Evolutionary conservation across 2,888 invertebrate genomes (phyloP).

Genomic region (Diaphora mendica): DNA sequence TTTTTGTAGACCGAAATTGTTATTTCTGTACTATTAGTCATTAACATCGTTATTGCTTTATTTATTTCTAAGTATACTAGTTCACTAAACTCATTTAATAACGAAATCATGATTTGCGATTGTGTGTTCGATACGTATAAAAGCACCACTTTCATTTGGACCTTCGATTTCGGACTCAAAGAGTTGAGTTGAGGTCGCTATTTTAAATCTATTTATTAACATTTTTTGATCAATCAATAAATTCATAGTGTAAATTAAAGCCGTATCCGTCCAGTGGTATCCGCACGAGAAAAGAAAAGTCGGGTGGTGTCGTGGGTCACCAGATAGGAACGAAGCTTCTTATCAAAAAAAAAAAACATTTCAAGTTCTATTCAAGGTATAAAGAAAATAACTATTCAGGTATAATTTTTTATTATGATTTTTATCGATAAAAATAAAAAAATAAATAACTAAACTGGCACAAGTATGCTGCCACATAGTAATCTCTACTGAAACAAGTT

Average conservation of each 20-base stretch:
- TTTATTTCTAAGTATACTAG: neutral
- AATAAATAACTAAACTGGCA: too few species aligned
- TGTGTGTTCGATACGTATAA: neutral
- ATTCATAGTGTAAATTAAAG: neutral
- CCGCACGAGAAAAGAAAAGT: too few species aligned
- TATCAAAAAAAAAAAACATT: too few species aligned
- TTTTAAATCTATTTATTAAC: neutral
- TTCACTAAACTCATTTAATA: neutral
- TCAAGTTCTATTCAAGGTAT: too few species aligned
- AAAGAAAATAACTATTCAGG: too few species aligned
- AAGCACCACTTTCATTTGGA: neutral
- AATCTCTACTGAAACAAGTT: too few species aligned
- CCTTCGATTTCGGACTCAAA: neutral
- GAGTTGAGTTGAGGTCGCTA: neutral
- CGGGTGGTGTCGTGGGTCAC: too few species aligned
- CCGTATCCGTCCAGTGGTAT: too few species aligned
- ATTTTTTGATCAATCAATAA: neutral
- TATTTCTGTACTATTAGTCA: neutral
- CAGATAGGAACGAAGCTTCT: too few species aligned
- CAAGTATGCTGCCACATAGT: too few species aligned
- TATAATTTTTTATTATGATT: too few species aligned
- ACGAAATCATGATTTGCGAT: neutral
- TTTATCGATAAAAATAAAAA: too few species aligned
- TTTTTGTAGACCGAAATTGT: neutral
- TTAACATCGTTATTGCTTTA: neutral